Evolutionary conservation across 2,888 invertebrate genomes (phyloP).

Genomic region (Dicycla oo): DNA sequence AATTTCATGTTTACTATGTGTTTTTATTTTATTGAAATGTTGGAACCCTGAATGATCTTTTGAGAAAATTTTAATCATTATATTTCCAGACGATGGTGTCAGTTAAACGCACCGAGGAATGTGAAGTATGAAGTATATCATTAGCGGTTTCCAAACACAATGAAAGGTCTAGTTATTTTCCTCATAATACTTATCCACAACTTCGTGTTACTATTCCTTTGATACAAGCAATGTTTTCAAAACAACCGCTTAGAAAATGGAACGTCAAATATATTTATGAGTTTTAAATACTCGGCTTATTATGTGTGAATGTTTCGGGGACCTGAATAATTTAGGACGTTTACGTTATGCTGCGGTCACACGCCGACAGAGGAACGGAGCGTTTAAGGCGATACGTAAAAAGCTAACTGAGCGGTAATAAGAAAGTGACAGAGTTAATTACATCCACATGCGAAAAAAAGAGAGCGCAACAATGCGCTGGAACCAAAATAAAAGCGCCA

Average conservation of each 20-base stretch:
- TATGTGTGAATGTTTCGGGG: constrained; percentile 23
- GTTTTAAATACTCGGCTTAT: constrained; percentile 19
- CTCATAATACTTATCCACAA: constrained; percentile 44
- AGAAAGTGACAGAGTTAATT: no score
- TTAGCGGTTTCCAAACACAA: constrained; percentile 28
- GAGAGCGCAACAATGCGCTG: no score
- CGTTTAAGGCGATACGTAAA: no score
- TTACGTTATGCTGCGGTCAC: not conserved
- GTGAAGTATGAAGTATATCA: constrained; percentile 11
- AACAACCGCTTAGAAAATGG: constrained; percentile 53
- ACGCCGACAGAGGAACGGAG: not conserved
- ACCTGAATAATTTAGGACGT: constrained; percentile 12
- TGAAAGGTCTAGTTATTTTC: constrained; percentile 36
- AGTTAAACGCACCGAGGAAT: not conserved
- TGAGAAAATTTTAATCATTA: no score
- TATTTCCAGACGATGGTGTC: not conserved
- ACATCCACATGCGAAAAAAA: no score
- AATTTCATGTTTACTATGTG: no score
- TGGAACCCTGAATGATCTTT: no score
- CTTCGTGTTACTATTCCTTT: constrained; percentile 27
- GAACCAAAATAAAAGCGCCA: no score
- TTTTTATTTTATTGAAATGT: no score
- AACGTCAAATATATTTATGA: constrained; percentile 47
- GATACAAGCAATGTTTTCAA: constrained; percentile 44
- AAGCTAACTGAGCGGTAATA: no score